A percentile compares a stretch with the other conserved stretches of the same genome.
Conservation (phyloP, 2,113 vertebrate species). For the Lathamus discolor region DNA sequence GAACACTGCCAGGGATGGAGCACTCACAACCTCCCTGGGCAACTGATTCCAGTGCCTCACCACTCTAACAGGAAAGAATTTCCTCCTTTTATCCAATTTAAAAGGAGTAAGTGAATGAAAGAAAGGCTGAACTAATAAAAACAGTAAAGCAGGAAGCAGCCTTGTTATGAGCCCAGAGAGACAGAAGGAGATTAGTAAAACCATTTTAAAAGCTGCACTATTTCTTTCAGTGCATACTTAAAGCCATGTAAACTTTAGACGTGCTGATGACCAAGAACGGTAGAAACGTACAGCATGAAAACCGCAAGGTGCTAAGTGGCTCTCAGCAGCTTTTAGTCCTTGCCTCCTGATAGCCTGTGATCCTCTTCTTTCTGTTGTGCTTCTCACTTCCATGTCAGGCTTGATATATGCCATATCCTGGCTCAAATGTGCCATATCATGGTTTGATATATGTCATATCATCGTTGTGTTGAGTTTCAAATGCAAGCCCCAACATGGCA, state of each 20-base stretch:
- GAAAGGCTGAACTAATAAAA: constrained; percentile 6
- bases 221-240: neutral
- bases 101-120: neutral
- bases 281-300: neutral
- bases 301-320: neutral
- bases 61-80: too few relatives aligned
- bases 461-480: neutral
- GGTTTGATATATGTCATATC: neutral
- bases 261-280: neutral
- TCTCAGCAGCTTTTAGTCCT: neutral
- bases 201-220: neutral
- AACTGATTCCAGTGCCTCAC: too few relatives aligned
- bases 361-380: neutral
- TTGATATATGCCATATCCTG: neutral
- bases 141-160: constrained; percentile 27
- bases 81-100: too few relatives aligned
- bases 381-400: neutral
- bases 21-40: too few relatives aligned
- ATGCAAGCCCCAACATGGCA: neutral
- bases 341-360: neutral
- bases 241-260: neutral
- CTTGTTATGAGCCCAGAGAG: constrained; percentile 24
- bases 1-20: too few relatives aligned
- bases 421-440: neutral
- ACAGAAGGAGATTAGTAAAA: constrained; percentile 32